Evolutionary conservation across 2,797 vertebrate species (phyloP).

Genomic region (Poeciliopsis gracilis): DNA sequence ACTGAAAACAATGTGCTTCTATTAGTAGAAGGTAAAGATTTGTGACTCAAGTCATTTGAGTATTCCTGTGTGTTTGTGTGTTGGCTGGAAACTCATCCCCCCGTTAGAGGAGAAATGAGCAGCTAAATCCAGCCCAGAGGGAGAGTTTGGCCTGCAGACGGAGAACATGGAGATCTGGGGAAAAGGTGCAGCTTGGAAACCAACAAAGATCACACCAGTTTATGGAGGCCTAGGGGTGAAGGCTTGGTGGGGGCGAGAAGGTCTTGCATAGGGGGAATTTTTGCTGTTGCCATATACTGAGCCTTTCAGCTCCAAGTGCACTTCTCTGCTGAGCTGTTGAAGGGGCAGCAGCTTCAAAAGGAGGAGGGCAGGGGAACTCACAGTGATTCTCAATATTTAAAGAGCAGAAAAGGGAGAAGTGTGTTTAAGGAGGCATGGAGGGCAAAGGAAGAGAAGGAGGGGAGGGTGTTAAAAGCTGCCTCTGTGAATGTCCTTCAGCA

Average conservation of each 20-base stretch:
- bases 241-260: slow-evolving; percentile 18
- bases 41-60: slow-evolving; percentile 20
- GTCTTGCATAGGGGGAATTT: slow-evolving; percentile 29
- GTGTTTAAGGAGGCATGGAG: slow-evolving; percentile 54
- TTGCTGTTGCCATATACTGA: slow-evolving; percentile 38
- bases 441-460: not conserved
- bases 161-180: slow-evolving; percentile 31
- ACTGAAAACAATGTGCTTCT: not conserved
- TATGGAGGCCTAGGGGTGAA: slow-evolving; percentile 36
- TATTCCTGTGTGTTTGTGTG: slow-evolving; percentile 32
- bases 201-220: slow-evolving; percentile 43
- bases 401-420: slow-evolving; percentile 60
- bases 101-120: slow-evolving; percentile 60
- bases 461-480: slow-evolving; percentile 65
- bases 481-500: slow-evolving; percentile 74
- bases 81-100: slow-evolving; percentile 34
- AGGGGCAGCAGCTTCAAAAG: slow-evolving; percentile 61
- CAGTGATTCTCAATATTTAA: slow-evolving; percentile 75
- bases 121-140: slow-evolving; percentile 63
- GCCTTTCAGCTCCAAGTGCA: slow-evolving; percentile 34
- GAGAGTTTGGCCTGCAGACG: slow-evolving; percentile 60
- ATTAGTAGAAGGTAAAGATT: not conserved
- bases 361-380: slow-evolving; percentile 53
- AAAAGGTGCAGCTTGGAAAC: slow-evolving; percentile 55
- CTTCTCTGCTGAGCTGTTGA: slow-evolving; percentile 37